A percentile compares a stretch with the other conserved stretches of the same genome.
phyloP scores from a whole-genome alignment of 2,888 invertebrate species.

The Nipponacmea schrenckii region DNA sequence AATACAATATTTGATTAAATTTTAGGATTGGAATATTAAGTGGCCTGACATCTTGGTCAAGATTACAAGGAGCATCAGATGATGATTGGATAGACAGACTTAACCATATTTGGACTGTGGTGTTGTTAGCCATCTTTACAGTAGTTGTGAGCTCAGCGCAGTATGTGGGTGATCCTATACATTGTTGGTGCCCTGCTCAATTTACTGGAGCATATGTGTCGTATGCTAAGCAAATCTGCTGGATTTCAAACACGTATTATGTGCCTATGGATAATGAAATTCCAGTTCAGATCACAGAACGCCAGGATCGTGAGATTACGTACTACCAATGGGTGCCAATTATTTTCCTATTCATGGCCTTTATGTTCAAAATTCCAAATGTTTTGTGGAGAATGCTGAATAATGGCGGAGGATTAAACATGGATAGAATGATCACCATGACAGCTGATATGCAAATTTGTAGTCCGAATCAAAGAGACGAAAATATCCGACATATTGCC shows the following conservation, averaged over 20 bases:
- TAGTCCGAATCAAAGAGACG: slow-evolving; percentile 45
- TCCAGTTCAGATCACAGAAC: slow-evolving; percentile 39
- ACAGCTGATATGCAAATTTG: slow-evolving; percentile 52
- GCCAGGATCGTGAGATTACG: slow-evolving; percentile 48
- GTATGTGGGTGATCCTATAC: slow-evolving; percentile 54
- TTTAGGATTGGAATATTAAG: slow-evolving; percentile 49
- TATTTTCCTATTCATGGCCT: slow-evolving; percentile 54
- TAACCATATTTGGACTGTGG: slow-evolving; percentile 52
- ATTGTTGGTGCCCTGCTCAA: slow-evolving; percentile 55
- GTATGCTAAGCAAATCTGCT: slow-evolving; percentile 53
- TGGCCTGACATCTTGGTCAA: slow-evolving; percentile 48
- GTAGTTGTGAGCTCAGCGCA: slow-evolving; percentile 53
- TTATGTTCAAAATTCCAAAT: slow-evolving; percentile 57
- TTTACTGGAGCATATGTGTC: slow-evolving; percentile 48
- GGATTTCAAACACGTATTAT: slow-evolving; percentile 60
- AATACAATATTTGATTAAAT: neutral
- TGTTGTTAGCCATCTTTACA: slow-evolving; percentile 54
- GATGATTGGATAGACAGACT: slow-evolving; percentile 60
- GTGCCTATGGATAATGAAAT: slow-evolving; percentile 51
- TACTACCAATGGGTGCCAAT: slow-evolving; percentile 61
- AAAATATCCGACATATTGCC: slow-evolving; percentile 46
- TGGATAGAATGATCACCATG: slow-evolving; percentile 54
- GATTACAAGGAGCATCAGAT: slow-evolving; percentile 47
- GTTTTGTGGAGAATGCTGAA: slow-evolving; percentile 52
- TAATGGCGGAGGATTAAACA: slow-evolving; percentile 48